These are phyloP conservation scores for Oscarella lobularis DNA, from an alignment of 37 sponge, comb jelly and placozoan species.

Conservation along the genomic window DNA sequence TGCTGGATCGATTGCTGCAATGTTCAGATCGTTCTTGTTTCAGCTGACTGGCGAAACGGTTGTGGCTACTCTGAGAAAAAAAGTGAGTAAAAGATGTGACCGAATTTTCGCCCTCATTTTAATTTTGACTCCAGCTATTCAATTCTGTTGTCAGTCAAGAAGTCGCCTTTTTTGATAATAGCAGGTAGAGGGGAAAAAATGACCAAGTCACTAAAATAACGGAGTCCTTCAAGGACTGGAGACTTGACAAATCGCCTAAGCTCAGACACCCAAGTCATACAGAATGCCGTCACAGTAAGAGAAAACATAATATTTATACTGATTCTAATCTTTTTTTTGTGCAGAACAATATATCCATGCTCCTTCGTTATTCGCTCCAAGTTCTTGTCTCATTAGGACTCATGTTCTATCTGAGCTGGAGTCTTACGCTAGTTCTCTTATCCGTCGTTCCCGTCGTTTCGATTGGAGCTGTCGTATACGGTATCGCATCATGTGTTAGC, in stretches of 20 bases:
- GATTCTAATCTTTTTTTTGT: too few relatives aligned
- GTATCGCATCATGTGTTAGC: constrained; percentile 15
- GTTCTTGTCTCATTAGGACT: constrained; percentile 44
- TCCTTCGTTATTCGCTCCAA: constrained; percentile 47
- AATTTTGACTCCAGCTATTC: constrained; percentile 45
- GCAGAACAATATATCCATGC: constrained; percentile 41
- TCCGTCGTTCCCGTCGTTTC: constrained; percentile 64
- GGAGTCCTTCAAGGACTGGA: constrained; percentile 35
- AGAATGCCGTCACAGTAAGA: constrained; percentile 53
- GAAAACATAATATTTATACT: background rate
- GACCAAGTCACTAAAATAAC: too few relatives aligned
- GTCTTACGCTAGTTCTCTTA: constrained; percentile 60
- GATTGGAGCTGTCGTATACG: constrained; percentile 65
- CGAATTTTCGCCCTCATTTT: background rate
- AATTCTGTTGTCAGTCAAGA: constrained; percentile 55
- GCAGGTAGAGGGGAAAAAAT: constrained; percentile 42
- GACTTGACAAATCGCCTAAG: constrained; percentile 62
- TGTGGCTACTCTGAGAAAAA: constrained; percentile 53
- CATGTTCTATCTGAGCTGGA: constrained; percentile 65
- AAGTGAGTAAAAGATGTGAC: constrained; percentile 20
- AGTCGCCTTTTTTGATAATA: constrained; percentile 75
- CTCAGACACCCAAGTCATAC: constrained; percentile 70
- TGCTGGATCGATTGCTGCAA: constrained; percentile 25
- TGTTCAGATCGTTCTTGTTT: constrained; percentile 43
- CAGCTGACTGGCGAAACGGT: constrained; percentile 56